Conservation (phyloP, 2,113 vertebrate genomes). For the Amphiprion percula region DNA sequence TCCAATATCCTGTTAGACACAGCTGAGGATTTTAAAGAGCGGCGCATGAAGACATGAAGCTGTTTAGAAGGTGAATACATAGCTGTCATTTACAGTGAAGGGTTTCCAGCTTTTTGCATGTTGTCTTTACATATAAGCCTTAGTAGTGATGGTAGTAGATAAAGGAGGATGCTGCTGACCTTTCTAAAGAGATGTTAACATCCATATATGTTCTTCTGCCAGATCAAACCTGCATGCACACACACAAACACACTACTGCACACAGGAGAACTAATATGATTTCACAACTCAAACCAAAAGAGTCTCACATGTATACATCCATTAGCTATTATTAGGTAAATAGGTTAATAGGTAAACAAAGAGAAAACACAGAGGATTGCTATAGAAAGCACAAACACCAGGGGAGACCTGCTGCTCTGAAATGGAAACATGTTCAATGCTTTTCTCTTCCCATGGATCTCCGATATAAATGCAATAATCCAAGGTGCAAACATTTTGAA, state of each 20-base stretch:
- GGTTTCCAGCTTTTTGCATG: neutral
- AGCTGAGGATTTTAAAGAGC: conserved; percentile 39
- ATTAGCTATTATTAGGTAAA: conserved; percentile 66
- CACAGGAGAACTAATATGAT: conserved; percentile 53
- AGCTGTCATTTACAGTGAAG: neutral
- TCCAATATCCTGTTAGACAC: conserved; percentile 52
- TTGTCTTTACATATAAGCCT: neutral
- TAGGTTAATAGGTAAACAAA: conserved; percentile 45
- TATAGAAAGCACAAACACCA: conserved; percentile 24
- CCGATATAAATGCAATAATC: neutral
- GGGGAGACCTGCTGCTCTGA: conserved; percentile 35
- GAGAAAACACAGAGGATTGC: neutral
- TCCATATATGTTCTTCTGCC: neutral
- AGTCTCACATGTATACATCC: conserved; percentile 48
- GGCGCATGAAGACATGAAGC: neutral
- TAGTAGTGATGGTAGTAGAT: neutral
- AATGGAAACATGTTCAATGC: conserved; percentile 32
- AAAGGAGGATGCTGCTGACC: neutral
- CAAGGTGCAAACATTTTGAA: neutral
- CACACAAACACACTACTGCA: conserved; percentile 10
- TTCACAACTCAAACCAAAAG: conserved; percentile 62
- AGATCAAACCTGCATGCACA: neutral
- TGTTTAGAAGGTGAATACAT: neutral
- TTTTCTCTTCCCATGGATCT: conserved; percentile 24
- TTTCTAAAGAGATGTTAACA: no score